phyloP scores from a whole-genome alignment of 2,888 invertebrate species.

The Altica lythri region DNA sequence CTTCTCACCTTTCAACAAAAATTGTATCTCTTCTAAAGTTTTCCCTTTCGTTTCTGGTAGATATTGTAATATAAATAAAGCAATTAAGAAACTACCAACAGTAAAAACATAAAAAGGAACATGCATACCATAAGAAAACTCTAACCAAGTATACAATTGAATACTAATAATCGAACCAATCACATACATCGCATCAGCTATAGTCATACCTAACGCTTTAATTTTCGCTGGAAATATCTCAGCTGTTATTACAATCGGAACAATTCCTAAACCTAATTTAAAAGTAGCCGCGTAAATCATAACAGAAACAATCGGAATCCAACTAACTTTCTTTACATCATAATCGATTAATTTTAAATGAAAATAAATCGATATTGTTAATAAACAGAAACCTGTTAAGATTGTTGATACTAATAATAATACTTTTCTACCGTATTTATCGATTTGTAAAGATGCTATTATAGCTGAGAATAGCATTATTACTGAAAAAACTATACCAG shows the following conservation, averaged over 20 bases:
- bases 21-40: slow-evolving; percentile 33
- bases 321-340: slow-evolving; percentile 48
- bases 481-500: slow-evolving; percentile 52
- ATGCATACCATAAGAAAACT: slow-evolving; percentile 46
- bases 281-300: slow-evolving; percentile 53
- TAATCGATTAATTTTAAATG: slow-evolving; percentile 45
- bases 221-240: slow-evolving; percentile 55
- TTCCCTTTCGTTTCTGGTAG: slow-evolving; percentile 45
- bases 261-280: slow-evolving; percentile 53
- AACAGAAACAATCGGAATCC: slow-evolving; percentile 52
- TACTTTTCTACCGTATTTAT: slow-evolving; percentile 52
- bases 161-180: slow-evolving; percentile 49
- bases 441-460: slow-evolving; percentile 48
- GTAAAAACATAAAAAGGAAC: slow-evolving; percentile 52
- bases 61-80: slow-evolving; percentile 44
- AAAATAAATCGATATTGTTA: slow-evolving; percentile 52
- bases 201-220: slow-evolving; percentile 54
- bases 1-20: slow-evolving; percentile 30
- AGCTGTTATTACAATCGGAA: slow-evolving; percentile 54
- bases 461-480: slow-evolving; percentile 51
- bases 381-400: slow-evolving; percentile 49
- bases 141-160: slow-evolving; percentile 47
- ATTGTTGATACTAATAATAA: slow-evolving; percentile 49
- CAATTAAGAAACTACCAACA: slow-evolving; percentile 38
- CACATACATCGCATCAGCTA: slow-evolving; percentile 52